Conservation (phyloP, 2,888 invertebrate species). For the Micropterix aruncella region DNA sequence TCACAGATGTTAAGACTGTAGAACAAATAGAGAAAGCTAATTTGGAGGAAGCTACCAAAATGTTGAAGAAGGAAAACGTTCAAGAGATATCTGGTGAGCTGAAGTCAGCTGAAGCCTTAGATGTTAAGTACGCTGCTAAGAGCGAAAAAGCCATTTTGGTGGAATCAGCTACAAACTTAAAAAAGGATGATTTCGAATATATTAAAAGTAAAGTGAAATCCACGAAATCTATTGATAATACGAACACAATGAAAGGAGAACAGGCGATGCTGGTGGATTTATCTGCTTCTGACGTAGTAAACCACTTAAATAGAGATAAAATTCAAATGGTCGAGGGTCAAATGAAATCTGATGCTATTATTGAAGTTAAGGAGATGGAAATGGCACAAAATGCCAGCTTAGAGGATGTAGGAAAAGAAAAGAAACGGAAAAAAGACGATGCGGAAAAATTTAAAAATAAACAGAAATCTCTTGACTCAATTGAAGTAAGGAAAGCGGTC, state of each 20-base stretch:
- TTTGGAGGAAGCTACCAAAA: conserved; percentile 9
- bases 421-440: too few species aligned
- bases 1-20: too few species aligned
- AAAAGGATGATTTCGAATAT: conserved; percentile 3
- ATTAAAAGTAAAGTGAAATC: too few species aligned
- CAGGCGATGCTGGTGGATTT: conserved; percentile 3
- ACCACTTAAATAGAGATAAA: background rate
- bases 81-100: conserved; percentile 3
- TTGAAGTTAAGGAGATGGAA: too few species aligned
- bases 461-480: too few species aligned
- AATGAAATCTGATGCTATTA: conserved; percentile 6
- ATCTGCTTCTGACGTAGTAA: conserved; percentile 1
- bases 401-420: too few species aligned
- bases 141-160: conserved; percentile 2
- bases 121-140: conserved; percentile 6
- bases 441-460: too few species aligned
- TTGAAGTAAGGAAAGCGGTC: too few species aligned
- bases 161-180: conserved; percentile 5
- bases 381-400: too few species aligned
- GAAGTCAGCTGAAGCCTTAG: conserved; percentile 6
- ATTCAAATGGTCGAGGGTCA: background rate
- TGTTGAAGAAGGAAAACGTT: conserved; percentile 1
- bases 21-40: too few species aligned
- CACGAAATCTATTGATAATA: too few species aligned
- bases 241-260: conserved; percentile 1